Evolutionary conservation across 2,113 vertebrate genomes (phyloP), one percentile per base, ranked within the genome.

Genomic region (Alethe castanea): DNA sequence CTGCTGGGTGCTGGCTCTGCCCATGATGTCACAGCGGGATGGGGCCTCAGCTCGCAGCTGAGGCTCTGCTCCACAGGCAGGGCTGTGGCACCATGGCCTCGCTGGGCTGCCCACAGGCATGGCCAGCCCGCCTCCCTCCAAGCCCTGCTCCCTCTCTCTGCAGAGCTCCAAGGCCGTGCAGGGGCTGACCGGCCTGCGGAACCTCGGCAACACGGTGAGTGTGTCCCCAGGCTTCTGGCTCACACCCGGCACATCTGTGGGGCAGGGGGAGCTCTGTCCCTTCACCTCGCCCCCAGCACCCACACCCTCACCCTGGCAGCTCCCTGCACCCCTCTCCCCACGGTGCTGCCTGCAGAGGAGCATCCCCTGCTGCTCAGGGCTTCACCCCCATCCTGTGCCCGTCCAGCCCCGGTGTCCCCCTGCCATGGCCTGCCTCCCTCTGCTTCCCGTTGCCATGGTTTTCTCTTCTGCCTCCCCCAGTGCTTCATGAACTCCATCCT

Each of bases 401-500:
- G 5, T 71, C 74, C 8, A 0, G 57, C 92, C 77, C 40, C 2
- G 35, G 79, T 74, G 66, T 84, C 78, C 86, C 85, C 64, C 65
- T 47, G 57, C 70, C 62, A 60, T 24, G 1, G 73, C 80, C 81
- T 70, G 54, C 90, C 81, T 57, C 35, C 62, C 67, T 76, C 92
- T 70, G 45, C 73, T 40, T 77, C 61, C 38, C 8, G 84, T 95
- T 94, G 91, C 95, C 90, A 96, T 96, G 94, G 93, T 94, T 96
- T 90, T 86, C 81, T 60, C 40, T 60, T 71, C 33, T 86, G 26
- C 96, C 83, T 94, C 95, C 84, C 76, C 35, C 97, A 99, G 99
- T 99, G 99, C 97, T 99, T 99, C 97, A 99, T 99, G 99, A 99
- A 99, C 98, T 99, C 99, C 78, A 99, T 99, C 95, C 98, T 99